Base-by-base conservation (phyloP, 2,113 vertebrate genomes). In the Scopus umbretta region DNA sequence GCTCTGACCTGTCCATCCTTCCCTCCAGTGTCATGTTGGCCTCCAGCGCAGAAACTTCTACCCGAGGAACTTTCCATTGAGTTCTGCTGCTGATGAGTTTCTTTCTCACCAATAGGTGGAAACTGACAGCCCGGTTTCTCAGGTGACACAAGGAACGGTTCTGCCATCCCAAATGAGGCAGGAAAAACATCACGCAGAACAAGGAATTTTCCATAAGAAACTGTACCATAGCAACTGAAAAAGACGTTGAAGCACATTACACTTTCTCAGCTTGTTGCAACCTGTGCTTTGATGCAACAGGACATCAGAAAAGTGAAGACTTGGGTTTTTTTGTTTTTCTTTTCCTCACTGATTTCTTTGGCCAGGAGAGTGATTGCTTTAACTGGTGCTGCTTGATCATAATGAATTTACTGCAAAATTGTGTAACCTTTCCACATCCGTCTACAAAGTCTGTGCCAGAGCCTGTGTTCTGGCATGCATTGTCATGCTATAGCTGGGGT, bases 41-140 rank as follows among this genome's bases (percentile, higher is more conserved):
- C 74, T 89, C 91, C 95, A 95, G 94, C 80, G 78, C 97, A 96
- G 95, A 97, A 95, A 94, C 89, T 87, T 97, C 94, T 82, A 76
- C 58, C 92, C 13, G 9, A 95, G 91, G 91, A 95, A 82, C 95
- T 96, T 97, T 96, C 95, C 94, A 53, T 76, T 97, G 78, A 95
- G 84, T 97, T 97, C 95, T 97, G 96, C 91, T 97, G 97, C 88
- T 97, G 96, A 97, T 97, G 96, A 95, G 97, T 97, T 97, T 97
- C 97, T 97, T 94, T 97, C 97, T 97, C 97, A 97, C 97, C 97
- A 97, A 97, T 97, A 97, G 97, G 97, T 97, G 97, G 96, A 97
- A 97, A 97, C 94, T 97, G 96, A 97, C 97, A 97, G 94, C 95
- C 96, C 92, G 96, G 94, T 97, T 97, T 97, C 96, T 97, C 97